These are phyloP conservation scores for Bubo bubo DNA, from an alignment of 2,113 vertebrate species.

Conservation along the genomic window DNA sequence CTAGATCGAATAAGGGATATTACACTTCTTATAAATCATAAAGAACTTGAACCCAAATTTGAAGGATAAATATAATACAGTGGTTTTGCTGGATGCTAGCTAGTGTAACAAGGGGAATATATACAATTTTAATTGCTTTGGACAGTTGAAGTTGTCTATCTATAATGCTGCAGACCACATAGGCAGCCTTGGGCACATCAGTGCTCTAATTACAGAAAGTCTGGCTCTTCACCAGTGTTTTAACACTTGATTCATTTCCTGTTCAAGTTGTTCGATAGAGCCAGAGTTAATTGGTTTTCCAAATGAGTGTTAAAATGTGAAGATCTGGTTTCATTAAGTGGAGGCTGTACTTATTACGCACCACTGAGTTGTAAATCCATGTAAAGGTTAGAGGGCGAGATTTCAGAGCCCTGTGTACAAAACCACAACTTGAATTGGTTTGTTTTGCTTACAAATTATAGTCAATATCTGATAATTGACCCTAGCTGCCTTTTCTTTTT, in stretches of 20 bases:
- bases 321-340: conserved; percentile 86
- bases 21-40: background rate
- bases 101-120: background rate
- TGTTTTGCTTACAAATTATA: conserved; percentile 28
- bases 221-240: conserved; percentile 86
- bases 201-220: conserved; percentile 87
- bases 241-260: conserved; percentile 95
- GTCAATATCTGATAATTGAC: conserved; percentile 41
- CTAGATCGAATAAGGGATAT: background rate
- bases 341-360: conserved; percentile 72
- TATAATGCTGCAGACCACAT: conserved; percentile 77
- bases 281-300: conserved; percentile 91
- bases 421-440: conserved; percentile 32
- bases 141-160: conserved; percentile 84
- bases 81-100: conserved; percentile 26
- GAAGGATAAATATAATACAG: conserved; percentile 6
- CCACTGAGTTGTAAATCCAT: conserved; percentile 70
- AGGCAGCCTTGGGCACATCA: conserved; percentile 82
- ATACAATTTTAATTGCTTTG: conserved; percentile 73
- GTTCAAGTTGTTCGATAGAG: conserved; percentile 83
- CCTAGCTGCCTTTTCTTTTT: background rate
- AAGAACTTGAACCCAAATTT: background rate
- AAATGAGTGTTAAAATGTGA: conserved; percentile 89
- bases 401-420: conserved; percentile 48
- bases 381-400: conserved; percentile 74